Base-by-base conservation (phyloP, 2,797 vertebrate species). In the Esox lucius region DNA sequence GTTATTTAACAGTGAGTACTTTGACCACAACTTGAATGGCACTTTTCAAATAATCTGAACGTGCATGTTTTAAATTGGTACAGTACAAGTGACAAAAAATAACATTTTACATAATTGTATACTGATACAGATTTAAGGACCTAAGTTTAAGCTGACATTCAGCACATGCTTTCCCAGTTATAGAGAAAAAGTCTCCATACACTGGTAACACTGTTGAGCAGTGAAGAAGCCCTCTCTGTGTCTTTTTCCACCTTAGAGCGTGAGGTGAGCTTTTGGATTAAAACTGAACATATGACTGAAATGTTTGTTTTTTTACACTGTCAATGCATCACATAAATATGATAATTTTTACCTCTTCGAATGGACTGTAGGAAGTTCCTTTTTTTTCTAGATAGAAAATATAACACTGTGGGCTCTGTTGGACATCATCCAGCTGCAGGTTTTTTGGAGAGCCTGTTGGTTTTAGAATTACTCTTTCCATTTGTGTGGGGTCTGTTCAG, bases 231-330 rank as follows among this genome's bases (percentile, higher is more conserved):
- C 31, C 33, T 28, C 39, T 71, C 61, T 74, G 71, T 53, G 71
- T 53, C 49, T 17, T 16, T 56, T 59, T 59, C 8, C 9, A 59
- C 2, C 56, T 24, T 59, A 59, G 56, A 56, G 35, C 13, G 24
- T 13, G 13, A 31, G 61, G 33, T 83, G 81, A 80, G 77, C 79
- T 80, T 83, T 81, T 75, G 56, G 73, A 85, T 89, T 79, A 70
- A 68, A 39, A 75, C 28, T 22, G 22, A 61, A 19, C 80, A 72
- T 74, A 46, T 71, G 78, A 80, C 71, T 70, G 42, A 74, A 62
- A 12, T 56, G 84, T 88, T 88, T 88, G 79, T 85, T 87, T 89
- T 85, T 87, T 89, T 79, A 68, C 61, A 70, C 61, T 74, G 74
- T 80, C 76, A 61, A 67, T 69, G 71, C 74, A 19, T 86, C 81